phyloP scores from a whole-genome alignment of 2,888 invertebrate species.

The Amphipyra berbera region DNA sequence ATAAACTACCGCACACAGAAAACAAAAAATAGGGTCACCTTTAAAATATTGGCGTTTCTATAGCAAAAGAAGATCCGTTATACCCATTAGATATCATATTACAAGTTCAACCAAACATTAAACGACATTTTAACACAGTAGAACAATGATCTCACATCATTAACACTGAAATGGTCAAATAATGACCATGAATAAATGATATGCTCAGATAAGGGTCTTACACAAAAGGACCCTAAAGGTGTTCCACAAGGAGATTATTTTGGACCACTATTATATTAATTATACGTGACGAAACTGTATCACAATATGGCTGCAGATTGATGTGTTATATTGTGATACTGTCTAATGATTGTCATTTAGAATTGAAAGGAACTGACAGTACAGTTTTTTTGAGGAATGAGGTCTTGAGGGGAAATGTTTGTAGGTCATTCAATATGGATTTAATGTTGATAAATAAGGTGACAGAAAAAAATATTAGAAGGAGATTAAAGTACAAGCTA shows the following conservation, averaged over 20 bases:
- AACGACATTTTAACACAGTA: conserved; percentile 79
- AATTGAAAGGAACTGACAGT: conserved; percentile 55
- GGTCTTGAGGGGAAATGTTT: conserved; percentile 44
- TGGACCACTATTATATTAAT: conserved; percentile 81
- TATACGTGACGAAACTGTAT: conserved; percentile 85
- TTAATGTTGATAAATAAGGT: conserved; percentile 33
- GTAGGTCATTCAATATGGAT: conserved; percentile 46
- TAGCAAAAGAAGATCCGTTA: conserved; percentile 78
- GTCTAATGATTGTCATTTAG: conserved; percentile 63
- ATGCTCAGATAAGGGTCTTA: conserved; percentile 81
- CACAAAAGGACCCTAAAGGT: conserved; percentile 80
- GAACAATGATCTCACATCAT: conserved; percentile 87
- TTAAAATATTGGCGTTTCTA: conserved; percentile 20
- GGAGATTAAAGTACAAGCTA: background rate
- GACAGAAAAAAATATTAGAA: background rate
- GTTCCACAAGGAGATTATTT: conserved; percentile 75
- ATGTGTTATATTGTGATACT: conserved; percentile 60
- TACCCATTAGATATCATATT: conserved; percentile 83
- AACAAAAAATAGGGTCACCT: conserved; percentile 64
- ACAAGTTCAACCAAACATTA: conserved; percentile 83
- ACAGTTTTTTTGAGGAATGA: conserved; percentile 43
- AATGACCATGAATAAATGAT: conserved; percentile 90
- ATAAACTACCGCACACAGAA: conserved; percentile 11
- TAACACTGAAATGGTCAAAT: conserved; percentile 88
- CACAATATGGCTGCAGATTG: conserved; percentile 70